phyloP scores from a whole-genome alignment of 2,888 invertebrate genomes.

The Campopleginae sp. region DNA sequence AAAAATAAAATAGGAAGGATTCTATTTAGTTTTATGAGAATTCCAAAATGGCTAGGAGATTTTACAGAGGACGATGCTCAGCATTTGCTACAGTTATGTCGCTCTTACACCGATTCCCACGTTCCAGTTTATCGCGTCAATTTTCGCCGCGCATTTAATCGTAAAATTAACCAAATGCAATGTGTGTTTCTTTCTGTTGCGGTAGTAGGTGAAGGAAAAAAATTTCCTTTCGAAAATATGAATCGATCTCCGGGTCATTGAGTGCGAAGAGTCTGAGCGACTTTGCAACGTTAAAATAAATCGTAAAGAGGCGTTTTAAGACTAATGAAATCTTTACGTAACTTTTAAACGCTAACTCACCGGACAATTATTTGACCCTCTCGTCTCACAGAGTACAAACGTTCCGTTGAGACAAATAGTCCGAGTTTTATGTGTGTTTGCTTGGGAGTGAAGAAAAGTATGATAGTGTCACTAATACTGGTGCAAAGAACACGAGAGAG shows the following conservation, averaged over 20 bases:
- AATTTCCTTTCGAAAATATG: background rate
- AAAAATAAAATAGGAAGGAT: background rate
- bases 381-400: background rate
- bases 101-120: background rate
- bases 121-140: background rate
- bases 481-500: background rate
- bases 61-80: background rate
- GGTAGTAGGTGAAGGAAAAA: background rate
- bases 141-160: background rate
- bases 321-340: constrained; percentile 51
- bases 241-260: background rate
- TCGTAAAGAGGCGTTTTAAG: background rate
- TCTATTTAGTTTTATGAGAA: background rate
- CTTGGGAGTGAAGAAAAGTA: background rate
- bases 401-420: background rate
- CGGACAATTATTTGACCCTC: constrained; percentile 43
- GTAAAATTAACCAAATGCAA: background rate
- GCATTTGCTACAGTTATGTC: background rate
- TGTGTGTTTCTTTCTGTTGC: background rate
- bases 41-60: background rate
- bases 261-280: constrained; percentile 8
- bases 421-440: constrained; percentile 1
- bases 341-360: constrained; percentile 43
- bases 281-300: background rate
- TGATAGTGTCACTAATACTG: constrained; percentile 10